Conservation (phyloP, 2,113 vertebrate genomes). For the Ictalurus punctatus region DNA sequence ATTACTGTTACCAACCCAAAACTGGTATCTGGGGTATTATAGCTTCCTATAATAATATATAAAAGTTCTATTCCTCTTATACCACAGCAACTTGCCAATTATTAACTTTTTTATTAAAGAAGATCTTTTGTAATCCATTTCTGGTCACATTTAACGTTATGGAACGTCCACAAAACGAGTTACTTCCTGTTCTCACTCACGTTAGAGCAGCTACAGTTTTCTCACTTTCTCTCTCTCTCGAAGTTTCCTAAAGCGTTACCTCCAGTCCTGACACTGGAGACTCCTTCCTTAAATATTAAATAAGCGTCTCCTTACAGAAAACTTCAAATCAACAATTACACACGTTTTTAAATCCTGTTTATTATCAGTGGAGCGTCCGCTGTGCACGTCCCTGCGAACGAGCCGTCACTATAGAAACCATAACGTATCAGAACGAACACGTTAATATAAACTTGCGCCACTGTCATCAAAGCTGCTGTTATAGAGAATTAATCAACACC, state of each 20-base stretch:
- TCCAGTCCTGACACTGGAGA: neutral
- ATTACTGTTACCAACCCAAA: neutral
- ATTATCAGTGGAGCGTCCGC: too few species aligned
- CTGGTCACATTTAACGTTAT: neutral
- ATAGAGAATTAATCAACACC: neutral
- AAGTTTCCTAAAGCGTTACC: too few species aligned
- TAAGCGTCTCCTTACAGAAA: neutral
- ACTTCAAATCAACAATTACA: neutral
- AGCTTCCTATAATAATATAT: neutral
- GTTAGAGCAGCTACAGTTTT: too few species aligned
- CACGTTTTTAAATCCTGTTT: too few species aligned
- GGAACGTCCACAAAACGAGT: neutral
- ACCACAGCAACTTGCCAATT: neutral
- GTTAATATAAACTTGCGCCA: neutral
- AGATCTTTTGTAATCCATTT: neutral
- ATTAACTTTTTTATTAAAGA: neutral
- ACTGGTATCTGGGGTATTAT: neutral
- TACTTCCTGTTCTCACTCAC: too few species aligned
- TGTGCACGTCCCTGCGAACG: neutral
- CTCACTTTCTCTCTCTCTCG: too few species aligned
- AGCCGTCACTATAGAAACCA: neutral
- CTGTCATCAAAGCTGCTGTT: neutral
- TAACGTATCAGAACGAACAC: neutral
- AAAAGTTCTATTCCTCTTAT: neutral
- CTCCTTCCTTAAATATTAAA: neutral